These are phyloP conservation scores for Anomalospiza imberbis DNA, from an alignment of 2,797 vertebrate genomes.

Conservation along the genomic window DNA sequence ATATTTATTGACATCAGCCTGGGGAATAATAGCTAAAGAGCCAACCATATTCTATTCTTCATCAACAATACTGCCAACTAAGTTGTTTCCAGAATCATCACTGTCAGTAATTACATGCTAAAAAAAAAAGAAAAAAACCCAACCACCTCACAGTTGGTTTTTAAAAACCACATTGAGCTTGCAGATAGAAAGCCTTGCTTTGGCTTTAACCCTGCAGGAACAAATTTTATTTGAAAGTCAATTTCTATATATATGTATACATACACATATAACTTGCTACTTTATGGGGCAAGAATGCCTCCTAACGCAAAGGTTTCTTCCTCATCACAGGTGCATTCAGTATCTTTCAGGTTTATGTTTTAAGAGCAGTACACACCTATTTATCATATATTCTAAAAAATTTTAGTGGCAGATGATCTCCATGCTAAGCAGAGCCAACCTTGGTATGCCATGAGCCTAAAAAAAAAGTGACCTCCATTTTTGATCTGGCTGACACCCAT, in stretches of 20 bases:
- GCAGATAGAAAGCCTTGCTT: slow-evolving; percentile 9
- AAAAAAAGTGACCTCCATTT: slow-evolving; percentile 28
- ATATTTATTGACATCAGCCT: slow-evolving; percentile 65
- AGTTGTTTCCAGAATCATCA: slow-evolving; percentile 62
- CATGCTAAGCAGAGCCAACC: not conserved
- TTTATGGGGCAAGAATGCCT: not conserved
- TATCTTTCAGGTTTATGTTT: not conserved
- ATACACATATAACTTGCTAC: not conserved
- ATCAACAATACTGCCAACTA: slow-evolving; percentile 63
- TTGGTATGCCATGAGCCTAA: not conserved
- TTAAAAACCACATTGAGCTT: slow-evolving; percentile 33
- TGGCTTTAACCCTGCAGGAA: slow-evolving; percentile 38
- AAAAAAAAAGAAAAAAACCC: not conserved
- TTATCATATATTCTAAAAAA: not conserved
- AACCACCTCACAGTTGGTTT: slow-evolving; percentile 1
- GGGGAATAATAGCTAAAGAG: slow-evolving; percentile 57
- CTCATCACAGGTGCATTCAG: not conserved
- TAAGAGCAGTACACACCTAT: not conserved
- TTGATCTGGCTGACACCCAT: not conserved
- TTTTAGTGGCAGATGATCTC: not conserved
- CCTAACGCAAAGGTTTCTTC: not conserved
- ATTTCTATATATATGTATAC: slow-evolving; percentile 6
- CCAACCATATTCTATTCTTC: slow-evolving; percentile 56
- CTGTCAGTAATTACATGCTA: slow-evolving; percentile 59
- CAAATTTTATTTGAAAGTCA: slow-evolving; percentile 6